Percentiles rank a stretch among this genome's conserved stretches.
Conservation (phyloP, 23 tunicate species). For the Oikopleura dioica region DNA sequence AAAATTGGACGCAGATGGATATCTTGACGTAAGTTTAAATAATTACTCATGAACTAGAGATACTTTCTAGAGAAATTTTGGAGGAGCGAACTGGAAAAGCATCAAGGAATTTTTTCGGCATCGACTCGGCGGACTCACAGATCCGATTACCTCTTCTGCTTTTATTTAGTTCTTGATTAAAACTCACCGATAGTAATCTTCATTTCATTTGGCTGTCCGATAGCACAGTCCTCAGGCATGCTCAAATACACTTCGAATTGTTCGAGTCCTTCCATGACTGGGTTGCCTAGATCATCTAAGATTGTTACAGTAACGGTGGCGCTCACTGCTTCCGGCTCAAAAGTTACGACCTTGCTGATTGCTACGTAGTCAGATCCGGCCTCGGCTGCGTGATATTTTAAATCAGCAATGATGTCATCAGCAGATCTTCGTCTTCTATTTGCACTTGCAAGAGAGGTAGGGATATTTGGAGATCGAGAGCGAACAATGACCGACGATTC, state of each 20-base stretch:
- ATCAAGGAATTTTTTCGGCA: no score
- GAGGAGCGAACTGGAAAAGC: no score
- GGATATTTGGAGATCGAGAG: constrained; percentile 19
- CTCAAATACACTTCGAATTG: constrained; percentile 46
- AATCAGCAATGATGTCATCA: neutral
- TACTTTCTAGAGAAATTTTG: no score
- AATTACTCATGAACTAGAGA: no score
- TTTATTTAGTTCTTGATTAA: constrained; percentile 40
- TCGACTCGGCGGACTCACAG: no score
- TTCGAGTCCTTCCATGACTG: constrained; percentile 65
- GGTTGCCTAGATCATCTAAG: constrained; percentile 75
- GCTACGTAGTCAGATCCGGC: constrained; percentile 79
- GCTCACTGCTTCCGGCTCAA: constrained; percentile 60
- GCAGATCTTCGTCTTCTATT: neutral
- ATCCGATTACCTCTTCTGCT: no score
- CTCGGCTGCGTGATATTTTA: constrained; percentile 9
- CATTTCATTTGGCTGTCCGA: constrained; percentile 46
- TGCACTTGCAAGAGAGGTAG: neutral
- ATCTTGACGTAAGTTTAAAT: no score
- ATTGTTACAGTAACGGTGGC: constrained; percentile 37
- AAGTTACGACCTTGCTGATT: constrained; percentile 52
- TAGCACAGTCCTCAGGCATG: constrained; percentile 47
- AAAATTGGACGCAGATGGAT: no score
- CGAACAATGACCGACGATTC: constrained; percentile 66
- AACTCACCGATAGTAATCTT: constrained; percentile 50